Percentiles rank a stretch among this genome's conserved stretches.
phyloP scores from a whole-genome alignment of 2,797 vertebrate genomes.

The Rhynchotus rufescens region DNA sequence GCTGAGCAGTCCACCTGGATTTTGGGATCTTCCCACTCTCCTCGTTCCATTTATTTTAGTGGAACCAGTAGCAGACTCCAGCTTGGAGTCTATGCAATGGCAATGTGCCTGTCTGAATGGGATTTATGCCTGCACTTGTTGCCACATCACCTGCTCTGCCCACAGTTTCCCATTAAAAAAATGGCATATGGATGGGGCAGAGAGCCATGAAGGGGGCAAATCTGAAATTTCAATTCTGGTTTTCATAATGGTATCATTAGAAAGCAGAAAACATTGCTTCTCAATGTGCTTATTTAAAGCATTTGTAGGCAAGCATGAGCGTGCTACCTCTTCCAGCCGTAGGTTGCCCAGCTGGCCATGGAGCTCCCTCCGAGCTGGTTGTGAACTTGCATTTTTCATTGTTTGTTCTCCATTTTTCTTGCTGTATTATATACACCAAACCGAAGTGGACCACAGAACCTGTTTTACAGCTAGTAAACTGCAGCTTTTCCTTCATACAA shows the following conservation, averaged over 20 bases:
- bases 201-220: background rate
- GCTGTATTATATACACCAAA: background rate
- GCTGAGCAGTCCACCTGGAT: background rate
- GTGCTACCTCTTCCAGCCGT: background rate
- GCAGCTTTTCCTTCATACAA: background rate
- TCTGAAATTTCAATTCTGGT: background rate
- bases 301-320: background rate
- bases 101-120: background rate
- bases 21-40: background rate
- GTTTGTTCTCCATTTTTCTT: background rate
- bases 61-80: background rate
- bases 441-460: background rate
- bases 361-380: background rate
- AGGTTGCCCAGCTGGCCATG: background rate
- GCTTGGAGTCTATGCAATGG: rapidly evolving
- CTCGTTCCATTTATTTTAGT: background rate
- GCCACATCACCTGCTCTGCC: background rate
- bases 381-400: background rate
- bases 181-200: background rate
- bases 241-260: background rate
- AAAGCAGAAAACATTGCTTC: background rate
- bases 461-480: background rate
- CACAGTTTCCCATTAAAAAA: background rate
- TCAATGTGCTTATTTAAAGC: background rate
- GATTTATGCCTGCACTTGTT: background rate